Evolutionary conservation across 2,797 vertebrate species (phyloP), one percentile per base, ranked within the genome.

Genomic region (Macropodus opercularis): DNA sequence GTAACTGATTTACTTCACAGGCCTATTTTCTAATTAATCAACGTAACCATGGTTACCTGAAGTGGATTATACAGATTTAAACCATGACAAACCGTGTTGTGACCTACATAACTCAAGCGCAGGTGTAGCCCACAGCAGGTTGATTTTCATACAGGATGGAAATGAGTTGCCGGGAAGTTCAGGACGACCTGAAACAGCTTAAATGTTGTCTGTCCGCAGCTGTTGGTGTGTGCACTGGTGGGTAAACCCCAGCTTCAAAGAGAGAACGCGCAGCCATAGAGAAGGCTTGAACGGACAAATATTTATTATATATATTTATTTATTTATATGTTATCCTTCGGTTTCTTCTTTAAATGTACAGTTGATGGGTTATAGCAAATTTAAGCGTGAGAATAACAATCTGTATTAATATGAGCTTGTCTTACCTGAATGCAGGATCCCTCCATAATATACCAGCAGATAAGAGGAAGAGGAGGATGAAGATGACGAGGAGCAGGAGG

Each of bases 341-440:
- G 5, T 49, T 23, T 57, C 11, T 48, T 29, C 34, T 7, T n/a
- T 3, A n/a, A 23, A 34, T 42, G 19, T 22, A 22, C 3, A 36
- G 6, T 23, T 22, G 6, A 31, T 3, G 15, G n/a, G 9, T 19
- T n/a, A 29, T 17, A 15, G 17, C 6, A 34, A 19, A 18, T 40
- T 19, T 34, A 62, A 56, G n/a, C 44, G 13, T 17, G 14, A 47
- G 27, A 40, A 23, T 32, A 32, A 44, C 17, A 13, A 29, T 48
- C n/a, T n/a, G n/a, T n/a, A n/a, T n/a, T n/a, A n/a, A n/a, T n/a
- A n/a, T n/a, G n/a, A 51, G 58, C 31, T 41, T 52, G 12, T 47
- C 17, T 51, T 76, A 72, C 79, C 70, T 64, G 60, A 49, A 18
- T 39, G 43, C 26, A 70, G 34, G 24, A 62, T 34, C 19, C 44